These are phyloP conservation scores for Epinephelus coioides DNA, from an alignment of 2,797 vertebrate genomes.

Conservation along the genomic window DNA sequence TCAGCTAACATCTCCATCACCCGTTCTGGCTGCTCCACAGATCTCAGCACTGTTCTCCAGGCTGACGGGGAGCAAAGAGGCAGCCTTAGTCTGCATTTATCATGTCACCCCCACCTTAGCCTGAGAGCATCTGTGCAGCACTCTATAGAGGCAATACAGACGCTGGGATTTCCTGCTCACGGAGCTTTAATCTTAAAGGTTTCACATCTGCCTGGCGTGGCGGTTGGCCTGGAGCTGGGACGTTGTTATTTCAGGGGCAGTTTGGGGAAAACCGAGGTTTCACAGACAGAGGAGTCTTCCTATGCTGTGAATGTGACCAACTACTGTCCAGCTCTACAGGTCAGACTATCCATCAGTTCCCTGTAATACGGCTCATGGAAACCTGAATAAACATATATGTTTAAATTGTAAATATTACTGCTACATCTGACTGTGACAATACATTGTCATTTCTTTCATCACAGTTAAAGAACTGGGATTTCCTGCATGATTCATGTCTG, in stretches of 20 bases:
- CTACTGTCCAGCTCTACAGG: slow-evolving; percentile 84
- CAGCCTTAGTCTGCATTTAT: slow-evolving; percentile 65
- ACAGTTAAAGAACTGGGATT: slow-evolving; percentile 7
- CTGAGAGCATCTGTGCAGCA: slow-evolving; percentile 81
- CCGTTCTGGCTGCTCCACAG: slow-evolving; percentile 64
- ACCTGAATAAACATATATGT: slow-evolving; percentile 11
- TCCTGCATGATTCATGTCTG: slow-evolving; percentile 13
- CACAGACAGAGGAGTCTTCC: slow-evolving; percentile 58
- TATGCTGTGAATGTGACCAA: slow-evolving; percentile 80
- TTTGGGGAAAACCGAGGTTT: slow-evolving; percentile 57
- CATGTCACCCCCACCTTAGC: slow-evolving; percentile 51
- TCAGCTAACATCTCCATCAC: slow-evolving; percentile 82
- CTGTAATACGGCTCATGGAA: background rate
- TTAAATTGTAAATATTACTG: slow-evolving; percentile 39
- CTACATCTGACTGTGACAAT: slow-evolving; percentile 24
- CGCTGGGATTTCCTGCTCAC: slow-evolving; percentile 75
- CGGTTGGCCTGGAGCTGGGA: slow-evolving; percentile 81
- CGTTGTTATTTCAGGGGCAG: slow-evolving; percentile 77
- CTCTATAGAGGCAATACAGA: slow-evolving; percentile 71
- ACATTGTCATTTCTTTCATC: slow-evolving; percentile 35
- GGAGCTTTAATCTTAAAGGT: slow-evolving; percentile 75
- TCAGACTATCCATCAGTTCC: slow-evolving; percentile 53
- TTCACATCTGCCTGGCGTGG: slow-evolving; percentile 45
- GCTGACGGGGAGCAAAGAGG: slow-evolving; percentile 62
- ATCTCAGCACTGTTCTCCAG: slow-evolving; percentile 67